phyloP scores from a whole-genome alignment of 2,113 vertebrate species.

The Scalopus aquaticus region DNA sequence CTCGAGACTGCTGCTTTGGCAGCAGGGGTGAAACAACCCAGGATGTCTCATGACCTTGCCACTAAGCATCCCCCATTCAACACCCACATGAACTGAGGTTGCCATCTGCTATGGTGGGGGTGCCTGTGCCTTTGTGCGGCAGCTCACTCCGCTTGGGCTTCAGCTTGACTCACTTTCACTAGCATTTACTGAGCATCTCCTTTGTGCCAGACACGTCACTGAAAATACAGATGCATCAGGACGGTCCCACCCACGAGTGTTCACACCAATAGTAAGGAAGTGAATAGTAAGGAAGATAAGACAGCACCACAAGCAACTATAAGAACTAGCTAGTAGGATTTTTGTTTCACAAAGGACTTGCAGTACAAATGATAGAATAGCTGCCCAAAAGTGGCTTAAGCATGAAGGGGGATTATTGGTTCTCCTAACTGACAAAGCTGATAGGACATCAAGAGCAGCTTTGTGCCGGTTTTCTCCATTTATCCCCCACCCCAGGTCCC shows the following conservation, averaged over 20 bases:
- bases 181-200: not conserved
- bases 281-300: not conserved
- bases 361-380: not conserved
- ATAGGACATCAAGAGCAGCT: not conserved
- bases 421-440: not conserved
- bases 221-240: not conserved
- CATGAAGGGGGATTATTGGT: not conserved
- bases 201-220: not conserved
- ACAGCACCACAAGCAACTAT: not conserved
- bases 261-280: not conserved
- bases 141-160: not conserved
- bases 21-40: not conserved
- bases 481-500: not conserved
- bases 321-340: not conserved
- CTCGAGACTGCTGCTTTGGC: not conserved
- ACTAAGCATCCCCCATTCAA: not conserved
- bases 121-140: not conserved
- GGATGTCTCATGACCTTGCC: not conserved
- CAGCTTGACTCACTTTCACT: not conserved
- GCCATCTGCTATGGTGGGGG: fast-evolving
- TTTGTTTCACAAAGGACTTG: not conserved
- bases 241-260: no score
- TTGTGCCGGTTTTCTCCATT: not conserved
- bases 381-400: not conserved
- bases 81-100: not conserved